Conservation (phyloP, 35 echinoderm and acorn worm genomes). For the Apostichopus parvimensis region DNA sequence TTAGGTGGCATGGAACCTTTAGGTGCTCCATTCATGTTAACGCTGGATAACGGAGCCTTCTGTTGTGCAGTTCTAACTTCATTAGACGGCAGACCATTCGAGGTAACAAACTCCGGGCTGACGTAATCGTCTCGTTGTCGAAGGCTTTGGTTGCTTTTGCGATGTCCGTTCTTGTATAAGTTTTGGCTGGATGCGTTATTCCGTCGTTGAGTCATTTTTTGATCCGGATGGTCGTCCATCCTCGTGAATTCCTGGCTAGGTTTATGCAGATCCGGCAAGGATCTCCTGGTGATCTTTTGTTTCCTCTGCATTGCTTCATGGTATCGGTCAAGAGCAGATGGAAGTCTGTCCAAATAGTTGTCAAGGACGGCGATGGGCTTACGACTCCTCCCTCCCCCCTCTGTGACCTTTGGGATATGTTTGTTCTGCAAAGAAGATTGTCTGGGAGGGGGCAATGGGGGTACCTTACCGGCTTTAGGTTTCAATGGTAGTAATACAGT, state of each 20-base stretch:
- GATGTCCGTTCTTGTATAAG: conserved; percentile 48
- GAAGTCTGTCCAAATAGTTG: conserved; percentile 73
- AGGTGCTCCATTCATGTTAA: neutral
- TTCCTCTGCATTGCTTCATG: conserved; percentile 58
- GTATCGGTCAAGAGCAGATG: conserved; percentile 50
- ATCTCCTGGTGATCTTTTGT: conserved; percentile 69
- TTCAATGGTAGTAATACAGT: neutral
- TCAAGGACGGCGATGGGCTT: conserved; percentile 84
- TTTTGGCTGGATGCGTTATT: conserved; percentile 73
- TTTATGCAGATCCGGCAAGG: conserved; percentile 71
- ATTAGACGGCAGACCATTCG: conserved; percentile 34
- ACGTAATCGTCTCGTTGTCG: conserved; percentile 48
- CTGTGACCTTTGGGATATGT: conserved; percentile 1
- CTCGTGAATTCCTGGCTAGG: conserved; percentile 53
- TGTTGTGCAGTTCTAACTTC: conserved; percentile 77
- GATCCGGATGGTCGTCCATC: conserved; percentile 25
- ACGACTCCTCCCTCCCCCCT: conserved; percentile 83
- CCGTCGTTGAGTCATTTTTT: conserved; percentile 48
- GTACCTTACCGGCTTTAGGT: neutral
- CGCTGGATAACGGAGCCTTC: neutral
- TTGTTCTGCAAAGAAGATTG: conserved; percentile 36
- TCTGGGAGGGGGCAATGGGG: conserved; percentile 40
- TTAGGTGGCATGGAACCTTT: conserved; percentile 36
- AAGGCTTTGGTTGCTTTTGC: conserved; percentile 40
- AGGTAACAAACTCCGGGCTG: conserved; percentile 29